A percentile compares a stretch with the other conserved stretches of the same genome.
phyloP scores from a whole-genome alignment of 2,888 invertebrate genomes.

The Noctua janthina region DNA sequence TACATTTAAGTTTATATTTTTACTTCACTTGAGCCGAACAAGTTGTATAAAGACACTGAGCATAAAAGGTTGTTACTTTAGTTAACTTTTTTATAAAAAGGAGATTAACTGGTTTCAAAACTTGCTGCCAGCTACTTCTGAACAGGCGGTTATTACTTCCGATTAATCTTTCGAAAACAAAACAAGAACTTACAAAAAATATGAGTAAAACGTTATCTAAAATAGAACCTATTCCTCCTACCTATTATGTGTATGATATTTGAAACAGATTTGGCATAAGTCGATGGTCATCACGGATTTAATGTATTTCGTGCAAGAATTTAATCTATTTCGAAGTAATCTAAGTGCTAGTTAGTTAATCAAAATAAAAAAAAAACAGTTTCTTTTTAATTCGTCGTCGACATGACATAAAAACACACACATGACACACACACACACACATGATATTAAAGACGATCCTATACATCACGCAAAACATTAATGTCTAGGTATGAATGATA shows the following conservation, averaged over 20 bases:
- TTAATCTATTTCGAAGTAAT: not conserved
- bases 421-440: too few relatives aligned
- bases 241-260: not conserved
- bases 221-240: not conserved
- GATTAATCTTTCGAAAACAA: slow-evolving; percentile 37
- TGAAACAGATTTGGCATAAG: not conserved
- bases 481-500: slow-evolving; percentile 35
- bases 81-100: slow-evolving; percentile 36
- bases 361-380: slow-evolving; percentile 11
- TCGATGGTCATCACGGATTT: not conserved
- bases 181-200: slow-evolving; percentile 2
- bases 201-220: not conserved
- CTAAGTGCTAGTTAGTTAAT: slow-evolving; percentile 1
- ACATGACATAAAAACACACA: too few relatives aligned
- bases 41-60: slow-evolving; percentile 39
- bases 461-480: slow-evolving; percentile 20
- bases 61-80: slow-evolving; percentile 37
- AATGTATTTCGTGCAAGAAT: slow-evolving; percentile 20
- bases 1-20: slow-evolving; percentile 40
- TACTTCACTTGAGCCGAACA: slow-evolving; percentile 31
- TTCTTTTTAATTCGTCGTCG: slow-evolving; percentile 11
- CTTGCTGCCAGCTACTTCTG: slow-evolving; percentile 31
- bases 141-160: slow-evolving; percentile 26
- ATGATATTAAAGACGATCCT: slow-evolving; percentile 19
- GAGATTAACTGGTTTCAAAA: slow-evolving; percentile 38